Evolutionary conservation across 2,113 vertebrate species (phyloP).

Genomic region (Piprites chloris): DNA sequence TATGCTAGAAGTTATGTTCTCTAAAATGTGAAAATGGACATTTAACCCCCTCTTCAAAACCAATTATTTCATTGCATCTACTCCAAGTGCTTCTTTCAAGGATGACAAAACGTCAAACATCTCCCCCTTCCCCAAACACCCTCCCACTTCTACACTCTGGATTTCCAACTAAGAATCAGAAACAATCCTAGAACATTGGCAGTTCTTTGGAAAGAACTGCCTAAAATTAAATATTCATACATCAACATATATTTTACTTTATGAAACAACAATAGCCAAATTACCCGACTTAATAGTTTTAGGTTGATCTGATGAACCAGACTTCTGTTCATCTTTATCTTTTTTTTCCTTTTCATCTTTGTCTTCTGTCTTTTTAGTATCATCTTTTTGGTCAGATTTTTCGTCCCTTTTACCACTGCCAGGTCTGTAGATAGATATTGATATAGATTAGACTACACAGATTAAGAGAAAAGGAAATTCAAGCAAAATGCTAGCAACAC

Average conservation of each 20-base stretch:
- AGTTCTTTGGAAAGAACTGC: neutral
- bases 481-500: neutral
- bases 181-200: neutral
- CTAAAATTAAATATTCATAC: neutral
- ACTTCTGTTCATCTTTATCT: slow-evolving; percentile 72
- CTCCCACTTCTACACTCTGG: neutral
- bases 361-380: slow-evolving; percentile 74
- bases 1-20: neutral
- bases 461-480: neutral
- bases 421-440: slow-evolving; percentile 37
- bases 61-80: neutral
- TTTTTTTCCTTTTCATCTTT: slow-evolving; percentile 77
- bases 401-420: slow-evolving; percentile 77
- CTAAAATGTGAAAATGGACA: neutral
- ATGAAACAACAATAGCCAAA: neutral
- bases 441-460: neutral
- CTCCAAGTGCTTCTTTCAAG: neutral
- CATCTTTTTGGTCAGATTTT: slow-evolving; percentile 80
- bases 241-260: neutral
- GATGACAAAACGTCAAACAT: neutral
- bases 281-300: slow-evolving; percentile 76
- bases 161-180: neutral
- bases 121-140: neutral
- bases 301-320: slow-evolving; percentile 69
- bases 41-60: neutral